Conservation (phyloP, 2,797 vertebrate genomes). For the Choloepus didactylus region DNA sequence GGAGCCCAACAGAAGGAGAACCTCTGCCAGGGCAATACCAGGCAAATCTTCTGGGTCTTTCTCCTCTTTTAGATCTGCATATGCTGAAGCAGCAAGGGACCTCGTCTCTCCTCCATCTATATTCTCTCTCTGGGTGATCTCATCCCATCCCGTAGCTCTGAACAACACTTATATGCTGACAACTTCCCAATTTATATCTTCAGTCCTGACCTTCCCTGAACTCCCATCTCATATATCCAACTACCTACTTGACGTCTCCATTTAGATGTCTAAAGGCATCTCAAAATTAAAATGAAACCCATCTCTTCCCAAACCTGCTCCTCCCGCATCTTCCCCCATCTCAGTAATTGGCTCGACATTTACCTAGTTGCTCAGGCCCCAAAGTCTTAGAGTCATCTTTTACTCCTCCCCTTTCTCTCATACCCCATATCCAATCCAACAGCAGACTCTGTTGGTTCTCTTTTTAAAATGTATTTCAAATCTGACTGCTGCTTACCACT, state of each 20-base stretch:
- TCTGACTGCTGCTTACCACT: conserved; percentile 50
- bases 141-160: conserved; percentile 38
- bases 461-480: conserved; percentile 50
- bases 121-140: conserved; percentile 24
- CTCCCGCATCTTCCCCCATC: background rate
- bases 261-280: conserved; percentile 42
- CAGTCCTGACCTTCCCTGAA: conserved; percentile 68
- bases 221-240: conserved; percentile 56
- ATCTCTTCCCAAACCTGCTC: background rate
- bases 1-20: background rate
- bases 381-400: background rate
- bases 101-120: background rate
- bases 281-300: conserved; percentile 57
- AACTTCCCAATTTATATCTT: conserved; percentile 67
- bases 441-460: background rate
- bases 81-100: background rate
- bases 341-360: background rate
- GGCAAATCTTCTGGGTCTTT: background rate
- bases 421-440: background rate
- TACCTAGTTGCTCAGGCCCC: background rate
- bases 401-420: conserved; percentile 11
- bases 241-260: conserved; percentile 62
- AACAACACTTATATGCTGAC: conserved; percentile 51
- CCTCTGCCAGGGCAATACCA: background rate
- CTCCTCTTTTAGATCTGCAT: background rate